Conservation (phyloP, 1,140 invertebrate species). For the Leptoteleia sp. region DNA sequence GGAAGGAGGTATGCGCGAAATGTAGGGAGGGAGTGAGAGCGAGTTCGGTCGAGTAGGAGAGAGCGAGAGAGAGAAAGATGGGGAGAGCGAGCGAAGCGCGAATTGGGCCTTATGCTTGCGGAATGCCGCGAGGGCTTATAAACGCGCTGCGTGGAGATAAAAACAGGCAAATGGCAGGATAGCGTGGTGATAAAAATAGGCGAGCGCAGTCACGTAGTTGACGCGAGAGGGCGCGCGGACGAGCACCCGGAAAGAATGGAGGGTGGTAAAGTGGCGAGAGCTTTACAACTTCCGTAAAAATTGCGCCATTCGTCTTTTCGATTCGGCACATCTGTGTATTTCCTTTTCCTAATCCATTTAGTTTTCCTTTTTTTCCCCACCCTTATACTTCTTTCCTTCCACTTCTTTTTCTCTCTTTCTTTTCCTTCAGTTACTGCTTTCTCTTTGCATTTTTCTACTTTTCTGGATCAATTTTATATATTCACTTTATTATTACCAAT, state of each 20-base stretch:
- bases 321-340: conserved; percentile 62
- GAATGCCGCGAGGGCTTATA: conserved; percentile 55
- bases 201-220: conserved; percentile 40
- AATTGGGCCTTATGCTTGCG: conserved; percentile 51
- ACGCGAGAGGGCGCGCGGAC: conserved; percentile 35
- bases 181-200: conserved; percentile 46
- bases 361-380: conserved; percentile 7
- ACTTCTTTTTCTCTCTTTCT: too few relatives aligned
- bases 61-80: neutral
- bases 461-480: too few relatives aligned
- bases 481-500: too few relatives aligned
- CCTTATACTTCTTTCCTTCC: too few relatives aligned
- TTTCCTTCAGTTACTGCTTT: too few relatives aligned
- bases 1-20: conserved; percentile 1
- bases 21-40: neutral
- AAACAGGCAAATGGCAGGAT: conserved; percentile 40
- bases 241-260: conserved; percentile 42
- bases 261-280: conserved; percentile 60
- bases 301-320: conserved; percentile 62
- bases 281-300: conserved; percentile 67
- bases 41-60: neutral
- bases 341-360: conserved; percentile 62
- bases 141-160: conserved; percentile 42
- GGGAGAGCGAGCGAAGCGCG: conserved; percentile 8
- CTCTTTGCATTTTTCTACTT: too few relatives aligned